Base-by-base conservation (phyloP, 2,888 invertebrate species). In the Silvanus unidentatus region DNA sequence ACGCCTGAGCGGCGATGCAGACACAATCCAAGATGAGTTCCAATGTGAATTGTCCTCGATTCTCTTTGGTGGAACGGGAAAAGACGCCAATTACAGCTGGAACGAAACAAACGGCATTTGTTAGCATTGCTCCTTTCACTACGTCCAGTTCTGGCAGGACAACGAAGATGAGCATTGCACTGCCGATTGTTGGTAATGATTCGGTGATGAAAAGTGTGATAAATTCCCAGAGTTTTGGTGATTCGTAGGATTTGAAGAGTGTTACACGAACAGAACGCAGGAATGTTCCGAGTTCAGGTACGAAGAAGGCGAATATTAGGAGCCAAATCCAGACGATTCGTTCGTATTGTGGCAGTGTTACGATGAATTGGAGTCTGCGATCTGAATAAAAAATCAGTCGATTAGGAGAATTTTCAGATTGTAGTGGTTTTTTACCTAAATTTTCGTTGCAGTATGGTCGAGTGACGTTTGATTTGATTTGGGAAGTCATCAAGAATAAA, bases 71-170 rank as follows among this genome's bases (percentile, higher is more conserved):
- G 12, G 22, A 29, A 43, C 49, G 47, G 16, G 52, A 51, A 37
- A 45, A 45, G n/a, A 51, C 42, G 16, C 40, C 52, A 52, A 35
- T 36, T 46, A 91, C 54, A 32, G 58, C 68, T 0, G 95, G 95
- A 9, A 92, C 69, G 55, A 93, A 77, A 63, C 88, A 90, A 52
- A 92, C 77, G 14, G 88, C 88, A 68, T 88, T 90, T 62, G 88
- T 87, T 42, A 94, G 72, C 82, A 91, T 88, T 1, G 87, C 82
- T 1, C 86, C 90, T 65, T 88, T 86, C 8, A 89, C 76, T 0
- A 87, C 84, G 68, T 92, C 89, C 54, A 93, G 65, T 53, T 85
- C 79, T 0, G 94, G 93, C 29, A 95, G 72, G 35, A 91, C 79
- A 28, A 80, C 69, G 52, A 91, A 84, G 16, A 87, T 77, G 15